Evolutionary conservation across 2,888 invertebrate species (phyloP), one percentile per base, ranked within the genome.

Genomic region (Drosophila silvestris): DNA sequence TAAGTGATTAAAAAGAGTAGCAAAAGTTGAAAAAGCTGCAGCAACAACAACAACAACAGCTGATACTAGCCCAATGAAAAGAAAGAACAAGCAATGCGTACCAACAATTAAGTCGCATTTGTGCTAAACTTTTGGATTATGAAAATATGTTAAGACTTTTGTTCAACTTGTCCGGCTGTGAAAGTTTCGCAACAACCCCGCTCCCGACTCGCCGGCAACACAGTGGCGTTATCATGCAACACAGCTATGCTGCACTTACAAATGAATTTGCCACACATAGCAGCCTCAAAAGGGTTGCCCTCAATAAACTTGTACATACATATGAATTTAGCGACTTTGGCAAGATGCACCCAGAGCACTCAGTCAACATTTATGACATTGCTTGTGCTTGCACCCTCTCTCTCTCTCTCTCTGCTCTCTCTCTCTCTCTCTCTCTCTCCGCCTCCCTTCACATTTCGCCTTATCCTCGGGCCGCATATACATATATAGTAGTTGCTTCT

Each of bases 71-170:
- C 12, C 35, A 47, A 22, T 51, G 56, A 41, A 26, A 22, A 44
- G 59, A 44, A 32, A 41, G 56, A 56, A 66, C 54, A 68, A 67
- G 72, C 68, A 84, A 69, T 70, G 81, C 89, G 81, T 81, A 61
- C 62, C 80, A 85, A 90, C 90, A 85, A 85, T 85, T 85, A 85
- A 85, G 90, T 85, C 85, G 90, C 90, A 90, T 85, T 85, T 85
- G 89, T 90, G 83, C 80, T 72, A 85, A 90, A 88, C 88, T 85
- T 85, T 90, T 80, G 83, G 86, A 86, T 86, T 90, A 83, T 75
- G 83, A 89, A 90, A 90, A 86, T 86, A 89, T 86, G 90, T 77
- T 89, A 83, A 90, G 85, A 86, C 89, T 90, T 90, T 90, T 86
- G 87, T 83, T 86, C 83, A 90, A 90, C 91, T 86, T 90, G 86